Base-by-base conservation (phyloP, 2,888 invertebrate genomes). In the Hydroisotoma schaefferi region DNA sequence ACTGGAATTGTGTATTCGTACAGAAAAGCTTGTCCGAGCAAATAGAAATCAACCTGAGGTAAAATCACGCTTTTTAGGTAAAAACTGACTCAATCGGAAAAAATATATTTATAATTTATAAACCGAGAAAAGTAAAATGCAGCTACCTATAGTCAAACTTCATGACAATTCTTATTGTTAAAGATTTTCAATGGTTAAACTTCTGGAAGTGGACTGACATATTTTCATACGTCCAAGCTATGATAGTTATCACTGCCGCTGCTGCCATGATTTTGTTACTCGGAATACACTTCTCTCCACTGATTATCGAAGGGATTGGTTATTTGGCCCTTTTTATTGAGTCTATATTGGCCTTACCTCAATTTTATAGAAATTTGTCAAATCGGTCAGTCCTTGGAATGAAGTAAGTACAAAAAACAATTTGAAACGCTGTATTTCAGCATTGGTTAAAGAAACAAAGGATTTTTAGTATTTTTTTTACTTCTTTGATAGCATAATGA, bases 181-280 rank as follows among this genome's bases (percentile, higher is more conserved):
- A 15, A 69, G 66, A 67, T 55, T 57, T 66, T 12, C 38, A 64
- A 3, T 37, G 43, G 12, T n/a, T 23, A 1, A 47, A 55, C 10
- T 66, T 64, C 38, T 66, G 70, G 70, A 25, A 55, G 12, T 70
- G 70, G 70, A 70, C 66, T 6, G 38, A 59, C 37, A 10, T 68
- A 1, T 18, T 37, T 5, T 68, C 68, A 0, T 70, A 66, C 33
- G 20, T 68, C 20, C 56, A 68, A 53, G 64, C 58, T 1, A 59
- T 61, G 0, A n/a, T 58, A 10, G 26, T 37, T 23, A 10, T 68
- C 0, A 12, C 61, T 6, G 26, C 60, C 5, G 20, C 37, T 5
- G 12, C 51, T 5, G 28, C 57, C 18, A 44, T 63, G 3, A 5
- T 51, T 0, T 20, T 54, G 1, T 61, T 65, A 10, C 27, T 29